phyloP scores from a whole-genome alignment of 2,113 vertebrate species.

The Thermophis baileyi region DNA sequence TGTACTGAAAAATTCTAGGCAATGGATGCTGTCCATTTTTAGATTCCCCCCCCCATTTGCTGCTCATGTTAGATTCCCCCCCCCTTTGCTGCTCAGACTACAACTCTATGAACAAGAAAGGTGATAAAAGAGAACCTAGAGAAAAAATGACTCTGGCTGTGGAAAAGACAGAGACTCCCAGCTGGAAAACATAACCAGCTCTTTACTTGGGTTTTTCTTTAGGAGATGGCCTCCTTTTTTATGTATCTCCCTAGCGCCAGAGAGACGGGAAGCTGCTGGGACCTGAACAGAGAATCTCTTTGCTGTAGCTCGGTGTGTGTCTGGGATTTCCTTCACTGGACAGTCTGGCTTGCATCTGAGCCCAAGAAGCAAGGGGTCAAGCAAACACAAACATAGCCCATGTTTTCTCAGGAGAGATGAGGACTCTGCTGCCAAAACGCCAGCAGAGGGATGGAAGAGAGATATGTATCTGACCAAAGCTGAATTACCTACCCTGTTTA shows the following conservation, averaged over 20 bases:
- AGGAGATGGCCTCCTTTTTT: not conserved
- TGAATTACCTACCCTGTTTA: not conserved
- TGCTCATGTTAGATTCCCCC: not conserved
- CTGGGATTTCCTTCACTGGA: not conserved
- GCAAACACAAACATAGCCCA: not conserved
- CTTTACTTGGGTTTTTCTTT: not conserved
- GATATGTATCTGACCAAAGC: not conserved
- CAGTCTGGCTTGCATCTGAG: conserved; percentile 3
- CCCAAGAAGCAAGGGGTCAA: conserved; percentile 11
- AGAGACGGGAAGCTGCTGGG: not conserved
- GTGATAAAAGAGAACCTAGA: not conserved
- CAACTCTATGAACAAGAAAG: not conserved
- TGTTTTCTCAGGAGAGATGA: conserved; percentile 18
- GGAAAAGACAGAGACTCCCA: not conserved
- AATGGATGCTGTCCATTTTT: not conserved
- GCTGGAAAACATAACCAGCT: conserved; percentile 3
- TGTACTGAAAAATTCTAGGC: not conserved
- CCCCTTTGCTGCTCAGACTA: not conserved
- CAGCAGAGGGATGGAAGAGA: not conserved
- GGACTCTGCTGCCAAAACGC: not conserved
- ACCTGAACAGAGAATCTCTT: not conserved
- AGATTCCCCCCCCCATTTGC: not conserved
- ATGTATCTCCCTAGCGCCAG: not conserved
- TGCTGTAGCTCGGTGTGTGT: not conserved
- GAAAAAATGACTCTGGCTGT: not conserved